Conservation (phyloP, 2,113 vertebrate species). For the Lamprologus ornatipinnis region DNA sequence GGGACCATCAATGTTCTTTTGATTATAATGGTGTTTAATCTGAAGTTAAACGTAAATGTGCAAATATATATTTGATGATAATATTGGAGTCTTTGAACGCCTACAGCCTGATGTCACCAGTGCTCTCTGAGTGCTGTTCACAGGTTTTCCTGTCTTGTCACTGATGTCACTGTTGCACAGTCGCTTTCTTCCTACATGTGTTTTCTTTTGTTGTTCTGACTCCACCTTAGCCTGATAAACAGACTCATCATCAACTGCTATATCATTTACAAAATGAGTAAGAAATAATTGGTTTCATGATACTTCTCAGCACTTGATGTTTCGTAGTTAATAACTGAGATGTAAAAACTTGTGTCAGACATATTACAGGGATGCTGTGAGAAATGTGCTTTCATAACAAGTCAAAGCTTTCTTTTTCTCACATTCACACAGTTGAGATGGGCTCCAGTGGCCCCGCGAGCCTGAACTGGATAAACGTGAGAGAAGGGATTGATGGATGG, state of each 20-base stretch:
- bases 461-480: fast-evolving
- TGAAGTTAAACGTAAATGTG: neutral
- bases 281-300: neutral
- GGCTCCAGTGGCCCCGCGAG: neutral
- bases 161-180: neutral
- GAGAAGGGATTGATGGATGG: neutral
- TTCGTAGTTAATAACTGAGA: neutral
- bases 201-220: neutral
- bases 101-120: fast-evolving
- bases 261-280: fast-evolving
- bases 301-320: neutral
- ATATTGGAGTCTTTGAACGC: neutral
- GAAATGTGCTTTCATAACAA: neutral
- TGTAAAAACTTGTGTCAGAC: neutral
- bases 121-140: neutral
- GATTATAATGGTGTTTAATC: neutral
- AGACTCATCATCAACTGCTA: neutral
- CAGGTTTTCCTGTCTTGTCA: fast-evolving
- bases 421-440: neutral
- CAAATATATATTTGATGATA: neutral
- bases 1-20: neutral
- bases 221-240: neutral
- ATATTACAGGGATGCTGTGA: neutral
- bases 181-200: fast-evolving
- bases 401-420: neutral